phyloP scores from a whole-genome alignment of 2,113 vertebrate species.

The Festucalex cinctus region DNA sequence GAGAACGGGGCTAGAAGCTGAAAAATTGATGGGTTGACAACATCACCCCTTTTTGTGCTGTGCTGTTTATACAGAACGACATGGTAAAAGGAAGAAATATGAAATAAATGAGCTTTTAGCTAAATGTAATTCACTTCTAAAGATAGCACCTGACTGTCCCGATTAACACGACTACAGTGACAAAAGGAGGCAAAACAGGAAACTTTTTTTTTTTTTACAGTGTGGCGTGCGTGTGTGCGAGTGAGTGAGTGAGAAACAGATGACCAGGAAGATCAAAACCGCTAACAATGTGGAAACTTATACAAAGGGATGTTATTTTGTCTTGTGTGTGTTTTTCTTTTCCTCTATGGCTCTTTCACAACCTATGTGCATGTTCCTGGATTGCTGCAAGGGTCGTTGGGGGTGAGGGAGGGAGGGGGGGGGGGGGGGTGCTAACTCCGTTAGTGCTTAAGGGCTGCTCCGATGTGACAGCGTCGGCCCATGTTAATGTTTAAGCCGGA shows the following conservation, averaged over 20 bases:
- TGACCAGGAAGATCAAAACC: constrained; percentile 91
- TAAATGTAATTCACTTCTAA: constrained; percentile 70
- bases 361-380: constrained; percentile 31
- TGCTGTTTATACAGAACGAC: too few species aligned
- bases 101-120: not conserved
- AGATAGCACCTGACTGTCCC: constrained; percentile 79
- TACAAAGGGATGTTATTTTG: constrained; percentile 81
- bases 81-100: too few species aligned
- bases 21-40: too few species aligned
- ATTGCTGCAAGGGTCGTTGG: constrained; percentile 21
- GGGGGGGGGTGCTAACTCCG: constrained; percentile 8
- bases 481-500: constrained; percentile 75
- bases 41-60: too few species aligned
- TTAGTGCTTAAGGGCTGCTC: constrained; percentile 21
- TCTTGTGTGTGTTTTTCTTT: constrained; percentile 69
- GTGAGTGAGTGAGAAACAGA: constrained; percentile 84
- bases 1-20: too few species aligned
- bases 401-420: constrained; percentile 2
- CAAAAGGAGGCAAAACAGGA: constrained; percentile 97
- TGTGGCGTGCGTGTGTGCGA: not conserved
- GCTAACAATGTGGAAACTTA: constrained; percentile 95
- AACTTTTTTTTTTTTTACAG: constrained; percentile 64
- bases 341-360: constrained; percentile 59
- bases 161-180: constrained; percentile 80
- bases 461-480: constrained; percentile 31